Evolutionary conservation across 2,888 invertebrate species (phyloP).

Genomic region (Oscheius onirici): DNA sequence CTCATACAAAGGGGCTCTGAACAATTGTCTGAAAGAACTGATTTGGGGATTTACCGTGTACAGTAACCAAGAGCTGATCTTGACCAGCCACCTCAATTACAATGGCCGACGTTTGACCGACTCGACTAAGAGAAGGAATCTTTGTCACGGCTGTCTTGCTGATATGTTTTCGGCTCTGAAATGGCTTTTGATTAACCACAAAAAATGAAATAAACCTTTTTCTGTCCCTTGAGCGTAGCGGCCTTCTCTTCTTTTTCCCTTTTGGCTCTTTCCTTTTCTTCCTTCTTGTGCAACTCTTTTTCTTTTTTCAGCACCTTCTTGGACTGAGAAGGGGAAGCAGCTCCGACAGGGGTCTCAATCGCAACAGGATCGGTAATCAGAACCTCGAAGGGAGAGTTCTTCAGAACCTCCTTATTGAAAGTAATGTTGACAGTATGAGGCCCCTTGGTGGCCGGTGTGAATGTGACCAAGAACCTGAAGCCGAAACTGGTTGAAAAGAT

Average conservation of each 20-base stretch:
- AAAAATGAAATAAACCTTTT: conserved; percentile 54
- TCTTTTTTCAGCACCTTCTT: conserved; percentile 55
- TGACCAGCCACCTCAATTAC: conserved; percentile 58
- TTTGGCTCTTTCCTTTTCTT: conserved; percentile 61
- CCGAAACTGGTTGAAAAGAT: too few relatives aligned
- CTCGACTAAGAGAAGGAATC: conserved; percentile 65
- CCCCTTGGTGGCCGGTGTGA: conserved; percentile 91
- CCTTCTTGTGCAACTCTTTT: conserved; percentile 56
- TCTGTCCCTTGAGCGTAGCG: conserved; percentile 53
- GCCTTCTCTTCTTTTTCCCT: conserved; percentile 65
- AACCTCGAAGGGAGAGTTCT: conserved; percentile 80
- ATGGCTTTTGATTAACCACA: too few relatives aligned
- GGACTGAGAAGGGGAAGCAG: conserved; percentile 46
- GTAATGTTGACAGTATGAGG: conserved; percentile 95
- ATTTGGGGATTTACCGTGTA: conserved; percentile 54
- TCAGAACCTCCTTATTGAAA: conserved; percentile 86
- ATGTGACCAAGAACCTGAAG: conserved; percentile 84
- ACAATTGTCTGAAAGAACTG: conserved; percentile 8
- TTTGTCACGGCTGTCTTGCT: conserved; percentile 60
- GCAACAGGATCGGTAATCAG: conserved; percentile 76
- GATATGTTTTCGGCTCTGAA: conserved; percentile 45
- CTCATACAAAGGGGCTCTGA: conserved; percentile 15
- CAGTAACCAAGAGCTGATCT: conserved; percentile 61
- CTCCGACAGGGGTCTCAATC: conserved; percentile 23
- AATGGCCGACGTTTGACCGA: conserved; percentile 65